Conservation (phyloP, 2,888 invertebrate genomes). For the Lapara coniferarum region DNA sequence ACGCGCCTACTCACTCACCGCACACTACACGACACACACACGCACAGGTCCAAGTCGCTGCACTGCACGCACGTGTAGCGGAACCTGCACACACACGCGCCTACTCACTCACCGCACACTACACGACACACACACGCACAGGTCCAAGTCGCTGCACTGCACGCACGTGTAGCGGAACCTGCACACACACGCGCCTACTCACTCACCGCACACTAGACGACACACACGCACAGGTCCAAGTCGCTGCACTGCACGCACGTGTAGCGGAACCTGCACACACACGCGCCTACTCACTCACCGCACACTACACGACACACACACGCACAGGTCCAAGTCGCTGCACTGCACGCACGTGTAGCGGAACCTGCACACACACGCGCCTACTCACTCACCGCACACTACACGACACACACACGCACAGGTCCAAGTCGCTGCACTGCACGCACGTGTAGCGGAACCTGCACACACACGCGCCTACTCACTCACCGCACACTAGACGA, state of each 20-base stretch:
- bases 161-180: conserved; percentile 34
- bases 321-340: background rate
- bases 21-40: no score
- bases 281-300: no score
- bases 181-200: background rate
- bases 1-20: no score
- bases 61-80: no score
- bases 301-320: no score
- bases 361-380: background rate
- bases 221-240: conserved; percentile 23
- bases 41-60: no score
- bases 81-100: background rate
- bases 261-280: conserved; percentile 5
- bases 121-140: background rate
- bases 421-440: no score
- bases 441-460: background rate
- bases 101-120: background rate
- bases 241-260: conserved; percentile 9
- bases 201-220: conserved; percentile 28
- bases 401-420: no score
- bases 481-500: background rate
- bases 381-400: no score
- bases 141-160: background rate
- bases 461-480: background rate
- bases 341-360: conserved; percentile 2